phyloP scores from a whole-genome alignment of 2,888 invertebrate genomes.

The Eulithis testata region DNA sequence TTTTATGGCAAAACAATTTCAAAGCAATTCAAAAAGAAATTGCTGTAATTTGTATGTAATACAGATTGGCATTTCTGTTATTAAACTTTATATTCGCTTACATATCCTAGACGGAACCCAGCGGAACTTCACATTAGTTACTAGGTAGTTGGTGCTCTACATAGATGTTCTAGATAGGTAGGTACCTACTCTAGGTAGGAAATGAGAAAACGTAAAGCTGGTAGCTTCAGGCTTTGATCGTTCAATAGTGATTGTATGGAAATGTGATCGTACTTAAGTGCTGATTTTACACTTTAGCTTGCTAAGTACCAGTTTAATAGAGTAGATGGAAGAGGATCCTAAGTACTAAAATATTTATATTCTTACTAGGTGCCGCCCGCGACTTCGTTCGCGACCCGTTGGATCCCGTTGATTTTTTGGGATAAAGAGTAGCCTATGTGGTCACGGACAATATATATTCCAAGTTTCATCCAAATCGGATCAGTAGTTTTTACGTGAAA shows the following conservation, averaged over 20 bases:
- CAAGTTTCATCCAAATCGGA: no score
- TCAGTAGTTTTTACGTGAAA: no score
- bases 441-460: no score
- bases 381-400: no score
- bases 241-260: constrained; percentile 63
- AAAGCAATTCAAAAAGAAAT: no score
- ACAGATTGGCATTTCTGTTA: background rate
- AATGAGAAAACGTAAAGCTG: constrained; percentile 59
- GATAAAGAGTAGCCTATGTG: no score
- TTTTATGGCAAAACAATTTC: no score
- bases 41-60: no score
- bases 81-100: background rate
- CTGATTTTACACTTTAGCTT: constrained; percentile 52
- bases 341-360: background rate
- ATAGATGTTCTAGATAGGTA: constrained; percentile 31
- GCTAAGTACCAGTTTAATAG: constrained; percentile 10
- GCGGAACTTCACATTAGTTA: background rate
- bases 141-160: constrained; percentile 21
- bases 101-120: background rate
- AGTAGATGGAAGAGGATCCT: background rate
- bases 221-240: constrained; percentile 53
- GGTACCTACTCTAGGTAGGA: constrained; percentile 46
- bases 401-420: no score
- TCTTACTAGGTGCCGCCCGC: no score
- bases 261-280: constrained; percentile 60